phyloP scores from a whole-genome alignment of 2,797 vertebrate species.

The Nyctalus aviator region DNA sequence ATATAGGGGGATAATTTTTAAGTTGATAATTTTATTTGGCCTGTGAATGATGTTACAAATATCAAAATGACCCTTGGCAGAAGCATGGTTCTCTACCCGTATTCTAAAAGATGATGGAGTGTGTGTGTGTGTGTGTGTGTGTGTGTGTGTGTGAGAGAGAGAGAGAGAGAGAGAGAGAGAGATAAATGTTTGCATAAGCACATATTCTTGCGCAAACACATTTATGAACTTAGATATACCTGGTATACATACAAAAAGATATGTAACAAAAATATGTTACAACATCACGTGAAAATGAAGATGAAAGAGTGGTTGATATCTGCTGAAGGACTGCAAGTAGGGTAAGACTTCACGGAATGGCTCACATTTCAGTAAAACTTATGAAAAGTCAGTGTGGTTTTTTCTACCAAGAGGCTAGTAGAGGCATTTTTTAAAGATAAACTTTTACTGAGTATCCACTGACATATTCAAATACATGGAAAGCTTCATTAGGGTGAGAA shows the following conservation, averaged over 20 bases:
- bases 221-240: neutral
- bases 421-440: neutral
- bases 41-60: too few relatives aligned
- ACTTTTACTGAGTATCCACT: neutral
- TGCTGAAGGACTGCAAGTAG: neutral
- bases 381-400: neutral
- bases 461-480: neutral
- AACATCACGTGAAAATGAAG: neutral
- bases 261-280: neutral
- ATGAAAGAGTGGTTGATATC: neutral
- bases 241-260: neutral
- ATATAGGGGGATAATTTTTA: too few relatives aligned
- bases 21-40: too few relatives aligned
- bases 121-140: neutral
- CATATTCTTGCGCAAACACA: neutral
- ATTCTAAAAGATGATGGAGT: neutral
- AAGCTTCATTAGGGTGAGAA: neutral
- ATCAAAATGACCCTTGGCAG: too few relatives aligned
- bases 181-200: neutral
- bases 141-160: neutral
- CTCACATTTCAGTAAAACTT: neutral
- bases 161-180: neutral
- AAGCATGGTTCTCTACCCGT: too few relatives aligned
- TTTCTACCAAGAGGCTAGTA: neutral
- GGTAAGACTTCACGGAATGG: neutral